phyloP scores from a whole-genome alignment of 2,113 vertebrate species.

The Melanotaenia duboulayi region DNA sequence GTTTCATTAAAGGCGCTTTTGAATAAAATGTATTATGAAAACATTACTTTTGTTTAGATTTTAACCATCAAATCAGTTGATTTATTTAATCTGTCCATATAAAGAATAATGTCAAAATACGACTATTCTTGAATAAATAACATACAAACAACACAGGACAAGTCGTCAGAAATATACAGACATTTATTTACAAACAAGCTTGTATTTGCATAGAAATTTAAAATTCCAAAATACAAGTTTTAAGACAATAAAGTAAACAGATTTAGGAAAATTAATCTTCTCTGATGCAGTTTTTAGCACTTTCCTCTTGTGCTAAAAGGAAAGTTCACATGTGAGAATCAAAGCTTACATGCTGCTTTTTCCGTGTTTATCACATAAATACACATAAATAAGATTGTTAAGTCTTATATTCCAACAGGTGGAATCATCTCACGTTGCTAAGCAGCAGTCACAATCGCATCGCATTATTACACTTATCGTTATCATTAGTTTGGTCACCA shows the following conservation, averaged over 20 bases:
- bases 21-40: too few species aligned
- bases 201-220: constrained; percentile 78
- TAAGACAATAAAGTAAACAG: constrained; percentile 74
- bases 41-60: too few species aligned
- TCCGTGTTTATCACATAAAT: constrained; percentile 58
- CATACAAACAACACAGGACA: not conserved
- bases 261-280: constrained; percentile 45
- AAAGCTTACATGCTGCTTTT: constrained; percentile 11
- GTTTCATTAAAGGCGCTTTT: too few species aligned
- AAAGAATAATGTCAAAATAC: too few species aligned
- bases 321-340: constrained; percentile 40
- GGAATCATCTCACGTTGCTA: constrained; percentile 16
- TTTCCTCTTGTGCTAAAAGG: too few species aligned
- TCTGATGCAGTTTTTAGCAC: constrained; percentile 27
- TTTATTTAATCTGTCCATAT: too few species aligned
- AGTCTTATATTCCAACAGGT: constrained; percentile 22
- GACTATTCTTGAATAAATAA: too few species aligned
- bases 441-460: constrained; percentile 21
- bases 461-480: not conserved
- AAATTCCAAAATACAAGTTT: constrained; percentile 69
- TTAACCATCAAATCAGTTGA: too few species aligned
- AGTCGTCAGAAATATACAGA: constrained; percentile 75
- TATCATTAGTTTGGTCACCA: not conserved
- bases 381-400: constrained; percentile 58
- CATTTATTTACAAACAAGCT: constrained; percentile 83